These are phyloP conservation scores for Acrossocheilus fasciatus DNA, from an alignment of 2,797 vertebrate genomes.

Conservation along the genomic window DNA sequence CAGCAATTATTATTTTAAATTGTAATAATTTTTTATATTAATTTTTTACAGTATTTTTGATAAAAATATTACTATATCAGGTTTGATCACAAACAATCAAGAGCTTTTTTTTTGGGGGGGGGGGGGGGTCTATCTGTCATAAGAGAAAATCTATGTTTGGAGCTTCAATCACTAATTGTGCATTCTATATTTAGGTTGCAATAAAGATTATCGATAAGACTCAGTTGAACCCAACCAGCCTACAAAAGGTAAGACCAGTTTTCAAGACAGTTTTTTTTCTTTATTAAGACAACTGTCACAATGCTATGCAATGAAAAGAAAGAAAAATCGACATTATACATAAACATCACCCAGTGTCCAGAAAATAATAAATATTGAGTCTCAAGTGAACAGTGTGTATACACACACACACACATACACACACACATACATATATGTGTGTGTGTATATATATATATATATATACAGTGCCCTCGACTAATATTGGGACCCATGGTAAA, in stretches of 20 bases:
- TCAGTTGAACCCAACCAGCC: slow-evolving; percentile 93
- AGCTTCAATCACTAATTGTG: slow-evolving; percentile 8
- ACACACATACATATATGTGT: too few species aligned
- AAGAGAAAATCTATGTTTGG: neutral
- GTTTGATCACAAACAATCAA: neutral
- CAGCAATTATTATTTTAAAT: neutral
- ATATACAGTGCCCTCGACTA: too few species aligned
- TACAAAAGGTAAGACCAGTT: slow-evolving; percentile 88
- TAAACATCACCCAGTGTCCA: neutral
- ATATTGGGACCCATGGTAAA: too few species aligned
- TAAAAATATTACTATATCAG: neutral
- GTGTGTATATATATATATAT: too few species aligned
- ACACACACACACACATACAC: neutral
- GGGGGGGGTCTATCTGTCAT: neutral
- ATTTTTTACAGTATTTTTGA: neutral
- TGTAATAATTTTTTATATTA: neutral
- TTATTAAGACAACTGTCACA: neutral
- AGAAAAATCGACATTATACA: neutral
- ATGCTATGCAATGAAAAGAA: too few species aligned
- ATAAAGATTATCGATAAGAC: slow-evolving; percentile 98
- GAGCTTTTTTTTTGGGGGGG: too few species aligned
- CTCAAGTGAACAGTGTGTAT: neutral
- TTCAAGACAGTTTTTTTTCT: neutral
- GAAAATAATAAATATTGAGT: neutral
- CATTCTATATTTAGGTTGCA: slow-evolving; percentile 83